phyloP scores from a whole-genome alignment of 2,113 vertebrate genomes.

The Lichenostomus cassidix region DNA sequence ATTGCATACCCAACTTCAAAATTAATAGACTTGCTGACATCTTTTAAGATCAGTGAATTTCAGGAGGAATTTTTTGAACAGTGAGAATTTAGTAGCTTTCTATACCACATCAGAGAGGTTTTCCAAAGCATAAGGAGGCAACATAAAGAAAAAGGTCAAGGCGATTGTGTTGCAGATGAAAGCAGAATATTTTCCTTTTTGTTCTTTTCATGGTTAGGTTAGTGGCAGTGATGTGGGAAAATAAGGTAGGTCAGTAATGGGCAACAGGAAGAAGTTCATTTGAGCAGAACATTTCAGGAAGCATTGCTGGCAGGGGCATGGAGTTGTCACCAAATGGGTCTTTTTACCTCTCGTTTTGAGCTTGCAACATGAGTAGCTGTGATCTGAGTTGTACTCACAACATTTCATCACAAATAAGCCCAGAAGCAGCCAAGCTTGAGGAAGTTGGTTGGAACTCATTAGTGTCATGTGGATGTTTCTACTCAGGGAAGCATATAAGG shows the following conservation, averaged over 20 bases:
- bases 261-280: not conserved
- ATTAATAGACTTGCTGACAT: not conserved
- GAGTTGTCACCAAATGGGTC: not conserved
- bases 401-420: not conserved
- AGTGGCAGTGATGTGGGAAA: not conserved
- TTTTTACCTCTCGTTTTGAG: not conserved
- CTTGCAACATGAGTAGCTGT: not conserved
- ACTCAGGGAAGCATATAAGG: not conserved
- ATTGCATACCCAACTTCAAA: not conserved
- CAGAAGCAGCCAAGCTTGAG: not conserved
- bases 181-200: not conserved
- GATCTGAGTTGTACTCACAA: not conserved
- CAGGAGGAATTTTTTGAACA: not conserved
- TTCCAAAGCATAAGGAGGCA: not conserved
- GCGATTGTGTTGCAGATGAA: not conserved
- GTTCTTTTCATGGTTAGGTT: not conserved
- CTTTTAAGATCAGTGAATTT: not conserved
- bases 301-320: not conserved
- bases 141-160: not conserved
- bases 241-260: not conserved
- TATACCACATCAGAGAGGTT: not conserved
- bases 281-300: not conserved
- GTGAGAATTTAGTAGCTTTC: not conserved
- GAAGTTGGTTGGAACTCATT: not conserved
- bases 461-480: not conserved